Evolutionary conservation across 2,113 vertebrate genomes (phyloP).

Genomic region (Tachysurus vachellii): DNA sequence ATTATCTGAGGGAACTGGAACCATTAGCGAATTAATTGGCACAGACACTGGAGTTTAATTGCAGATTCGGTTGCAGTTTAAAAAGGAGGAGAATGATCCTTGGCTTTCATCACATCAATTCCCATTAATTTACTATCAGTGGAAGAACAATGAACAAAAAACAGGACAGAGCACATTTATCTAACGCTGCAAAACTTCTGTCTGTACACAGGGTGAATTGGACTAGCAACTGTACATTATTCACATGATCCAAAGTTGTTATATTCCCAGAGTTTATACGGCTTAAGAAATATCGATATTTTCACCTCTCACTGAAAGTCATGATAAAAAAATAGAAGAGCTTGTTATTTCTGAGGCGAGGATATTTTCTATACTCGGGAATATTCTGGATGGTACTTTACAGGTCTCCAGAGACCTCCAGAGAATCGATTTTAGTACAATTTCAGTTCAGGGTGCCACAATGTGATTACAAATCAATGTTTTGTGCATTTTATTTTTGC

Average conservation of each 20-base stretch:
- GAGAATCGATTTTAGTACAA: not conserved
- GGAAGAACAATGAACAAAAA: not conserved
- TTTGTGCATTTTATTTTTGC: not conserved
- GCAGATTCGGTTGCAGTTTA: not conserved
- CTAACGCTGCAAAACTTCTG: not conserved
- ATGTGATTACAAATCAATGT: not conserved
- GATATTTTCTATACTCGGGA: not conserved
- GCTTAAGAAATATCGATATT: not conserved
- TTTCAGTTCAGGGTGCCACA: not conserved
- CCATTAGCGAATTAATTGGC: constrained; percentile 42
- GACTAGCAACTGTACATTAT: not conserved
- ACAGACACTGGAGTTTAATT: constrained; percentile 15
- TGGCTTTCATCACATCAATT: constrained; percentile 5
- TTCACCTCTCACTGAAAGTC: not conserved
- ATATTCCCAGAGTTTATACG: not conserved
- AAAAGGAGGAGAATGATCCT: not conserved
- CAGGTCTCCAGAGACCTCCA: not conserved
- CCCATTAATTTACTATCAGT: not conserved
- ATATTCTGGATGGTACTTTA: not conserved
- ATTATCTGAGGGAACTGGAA: constrained; percentile 9
- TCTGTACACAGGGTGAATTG: not conserved
- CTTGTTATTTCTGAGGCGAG: not conserved
- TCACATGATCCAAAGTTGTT: not conserved
- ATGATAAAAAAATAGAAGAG: not conserved
- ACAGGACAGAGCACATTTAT: not conserved